Base-by-base conservation (phyloP, 1,140 invertebrate genomes). In the Drosophila orosa region DNA sequence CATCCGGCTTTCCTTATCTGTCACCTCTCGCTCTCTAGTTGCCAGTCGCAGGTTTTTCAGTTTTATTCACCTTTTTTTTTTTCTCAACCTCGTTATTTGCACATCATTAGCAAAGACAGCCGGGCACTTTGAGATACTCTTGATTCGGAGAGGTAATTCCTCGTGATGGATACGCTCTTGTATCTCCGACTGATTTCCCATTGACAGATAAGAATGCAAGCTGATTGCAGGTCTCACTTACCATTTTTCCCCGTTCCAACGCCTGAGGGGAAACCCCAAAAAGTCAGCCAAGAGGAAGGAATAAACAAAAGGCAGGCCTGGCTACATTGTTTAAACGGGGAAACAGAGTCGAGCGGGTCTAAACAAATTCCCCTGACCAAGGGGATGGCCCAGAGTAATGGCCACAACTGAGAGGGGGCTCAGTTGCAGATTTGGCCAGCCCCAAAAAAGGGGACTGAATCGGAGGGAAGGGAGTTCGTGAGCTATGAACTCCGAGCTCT, bases 31-130 rank as follows among this genome's bases (percentile, higher is more conserved):
- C 13, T 42, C 27, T 19, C 6, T 39, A 40, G 33, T 62, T 50
- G 61, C n/a, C 59, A 19, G 45, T 27, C 22, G 27, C 33, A 7
- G 19, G 10, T 25, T 27, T 22, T 69, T 31, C 8, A 3, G 7
- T 15, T 24, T 22, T 52, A 62, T 44, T 68, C 25, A 33, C 29
- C 40, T n/a, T n/a, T n/a, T n/a, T n/a, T n/a, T 24, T 24, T 45
- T 66, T 31, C 10, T 10, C 12, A 9, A 19, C 33, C 33, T 27
- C 25, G 59, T 61, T 84, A 73, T 87, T 87, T 87, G 83, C 83
- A 79, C 75, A 86, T 86, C 82, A 86, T 86, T 86, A 86, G 75
- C 50, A 50, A 19, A 59, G 33, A 48, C 29, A 35, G 56, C 22
- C n/a, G n/a, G 24, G 22, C 19, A 57, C 33, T 37, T 27, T 35